Conservation (phyloP, 2,888 invertebrate species). For the Clitarchus hookeri region DNA sequence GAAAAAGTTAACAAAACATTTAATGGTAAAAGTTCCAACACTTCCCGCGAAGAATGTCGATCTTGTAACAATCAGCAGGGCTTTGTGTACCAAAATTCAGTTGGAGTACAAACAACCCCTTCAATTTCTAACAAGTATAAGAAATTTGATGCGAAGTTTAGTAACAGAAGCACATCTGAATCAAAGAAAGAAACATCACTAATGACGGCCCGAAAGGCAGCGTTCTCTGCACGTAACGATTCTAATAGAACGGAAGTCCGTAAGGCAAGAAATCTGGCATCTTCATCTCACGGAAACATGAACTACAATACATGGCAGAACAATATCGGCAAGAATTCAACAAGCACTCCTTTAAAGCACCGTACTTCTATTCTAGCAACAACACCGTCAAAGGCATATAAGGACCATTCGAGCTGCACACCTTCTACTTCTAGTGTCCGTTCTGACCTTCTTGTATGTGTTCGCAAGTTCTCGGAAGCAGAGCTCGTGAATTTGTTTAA, state of each 20-base stretch:
- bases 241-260: too few species aligned
- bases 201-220: too few species aligned
- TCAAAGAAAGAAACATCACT: not conserved
- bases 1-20: not conserved
- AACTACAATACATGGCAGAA: not conserved
- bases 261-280: not conserved
- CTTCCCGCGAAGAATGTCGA: not conserved
- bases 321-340: not conserved
- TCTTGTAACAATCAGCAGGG: not conserved
- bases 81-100: not conserved
- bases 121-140: not conserved
- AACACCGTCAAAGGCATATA: not conserved
- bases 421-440: not conserved
- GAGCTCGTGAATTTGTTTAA: not conserved
- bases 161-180: not conserved
- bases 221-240: too few species aligned
- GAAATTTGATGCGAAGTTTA: not conserved
- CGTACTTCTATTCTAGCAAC: not conserved
- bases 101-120: not conserved
- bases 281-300: not conserved
- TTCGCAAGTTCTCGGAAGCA: not conserved
- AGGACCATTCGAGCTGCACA: not conserved
- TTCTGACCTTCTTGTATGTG: not conserved
- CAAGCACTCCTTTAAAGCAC: not conserved
- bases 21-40: not conserved